A percentile compares a stretch with the other conserved stretches of the same genome.
phyloP scores from a whole-genome alignment of 2,113 vertebrate species.

The Epinephelus lanceolatus region DNA sequence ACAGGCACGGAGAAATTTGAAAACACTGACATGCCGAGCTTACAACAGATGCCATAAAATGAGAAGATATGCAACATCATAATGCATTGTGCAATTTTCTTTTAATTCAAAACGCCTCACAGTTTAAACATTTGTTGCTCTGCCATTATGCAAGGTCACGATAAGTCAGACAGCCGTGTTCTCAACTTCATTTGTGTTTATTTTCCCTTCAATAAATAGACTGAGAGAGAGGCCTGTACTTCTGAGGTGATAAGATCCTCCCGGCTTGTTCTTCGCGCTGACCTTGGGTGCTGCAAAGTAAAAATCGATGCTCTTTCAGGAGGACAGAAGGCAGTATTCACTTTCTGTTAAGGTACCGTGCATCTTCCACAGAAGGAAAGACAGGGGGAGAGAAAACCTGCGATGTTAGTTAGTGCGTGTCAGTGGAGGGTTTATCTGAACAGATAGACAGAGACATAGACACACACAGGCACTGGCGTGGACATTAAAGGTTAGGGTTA shows the following conservation, averaged over 20 bases:
- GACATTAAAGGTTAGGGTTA: neutral
- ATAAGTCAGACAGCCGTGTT: conserved; percentile 44
- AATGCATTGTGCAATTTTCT: neutral
- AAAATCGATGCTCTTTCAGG: conserved; percentile 79
- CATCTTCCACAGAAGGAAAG: conserved; percentile 39
- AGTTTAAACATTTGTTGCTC: conserved; percentile 6
- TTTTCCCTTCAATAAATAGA: conserved; percentile 64
- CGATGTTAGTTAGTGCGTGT: conserved; percentile 33
- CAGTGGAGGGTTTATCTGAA: conserved; percentile 57
- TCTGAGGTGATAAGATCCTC: conserved; percentile 76
- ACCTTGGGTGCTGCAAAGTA: conserved; percentile 77
- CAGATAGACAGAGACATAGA: conserved; percentile 14
- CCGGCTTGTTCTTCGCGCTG: conserved; percentile 61
- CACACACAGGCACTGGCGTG: conserved; percentile 1
- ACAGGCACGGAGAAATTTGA: neutral
- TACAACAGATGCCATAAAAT: conserved; percentile 6
- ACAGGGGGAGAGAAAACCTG: conserved; percentile 40
- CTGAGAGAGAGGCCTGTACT: conserved; percentile 55
- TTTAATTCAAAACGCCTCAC: neutral
- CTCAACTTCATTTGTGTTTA: conserved; percentile 72
- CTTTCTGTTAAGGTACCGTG: conserved; percentile 68
- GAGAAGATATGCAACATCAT: conserved; percentile 7
- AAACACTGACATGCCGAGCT: neutral
- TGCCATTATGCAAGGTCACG: conserved; percentile 53
- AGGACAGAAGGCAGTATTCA: conserved; percentile 69